Conservation (phyloP, 2,888 invertebrate genomes). For the Morpho achilles region DNA sequence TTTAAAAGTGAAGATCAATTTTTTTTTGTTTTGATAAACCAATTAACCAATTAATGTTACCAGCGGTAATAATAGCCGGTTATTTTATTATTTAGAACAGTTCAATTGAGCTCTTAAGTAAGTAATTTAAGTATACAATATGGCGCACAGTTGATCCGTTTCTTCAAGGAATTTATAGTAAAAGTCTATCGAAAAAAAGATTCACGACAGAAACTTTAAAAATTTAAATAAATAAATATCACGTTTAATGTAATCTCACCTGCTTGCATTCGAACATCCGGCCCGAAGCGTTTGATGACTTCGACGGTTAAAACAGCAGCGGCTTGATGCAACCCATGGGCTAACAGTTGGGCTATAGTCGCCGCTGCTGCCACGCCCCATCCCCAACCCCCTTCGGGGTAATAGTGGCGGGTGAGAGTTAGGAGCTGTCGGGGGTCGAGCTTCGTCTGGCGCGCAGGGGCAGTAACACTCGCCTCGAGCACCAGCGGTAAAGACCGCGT, state of each 20-base stretch:
- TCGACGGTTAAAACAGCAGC: slow-evolving; percentile 80
- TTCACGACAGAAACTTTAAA: no score
- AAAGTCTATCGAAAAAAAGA: no score
- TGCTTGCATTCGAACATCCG: slow-evolving; percentile 80
- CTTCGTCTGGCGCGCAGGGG: slow-evolving; percentile 68
- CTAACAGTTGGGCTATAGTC: slow-evolving; percentile 85
- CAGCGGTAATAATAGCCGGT: no score
- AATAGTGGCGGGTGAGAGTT: slow-evolving; percentile 87
- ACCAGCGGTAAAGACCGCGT: slow-evolving; percentile 84
- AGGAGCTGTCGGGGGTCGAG: slow-evolving; percentile 80
- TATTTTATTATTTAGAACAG: no score
- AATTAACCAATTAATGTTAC: no score
- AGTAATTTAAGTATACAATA: no score
- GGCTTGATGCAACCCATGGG: slow-evolving; percentile 87
- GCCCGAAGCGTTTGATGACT: slow-evolving; percentile 80
- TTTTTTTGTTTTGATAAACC: no score
- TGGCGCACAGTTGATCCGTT: no score
- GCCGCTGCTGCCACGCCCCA: slow-evolving; percentile 88
- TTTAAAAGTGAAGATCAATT: no score
- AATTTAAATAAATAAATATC: no score
- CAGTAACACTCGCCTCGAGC: slow-evolving; percentile 72
- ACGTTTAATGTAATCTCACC: slow-evolving; percentile 53
- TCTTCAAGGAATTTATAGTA: no score
- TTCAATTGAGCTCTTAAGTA: no score
- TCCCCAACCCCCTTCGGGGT: slow-evolving; percentile 94